Base-by-base conservation (phyloP, 2,113 vertebrate genomes). In the Podilymbus podiceps region DNA sequence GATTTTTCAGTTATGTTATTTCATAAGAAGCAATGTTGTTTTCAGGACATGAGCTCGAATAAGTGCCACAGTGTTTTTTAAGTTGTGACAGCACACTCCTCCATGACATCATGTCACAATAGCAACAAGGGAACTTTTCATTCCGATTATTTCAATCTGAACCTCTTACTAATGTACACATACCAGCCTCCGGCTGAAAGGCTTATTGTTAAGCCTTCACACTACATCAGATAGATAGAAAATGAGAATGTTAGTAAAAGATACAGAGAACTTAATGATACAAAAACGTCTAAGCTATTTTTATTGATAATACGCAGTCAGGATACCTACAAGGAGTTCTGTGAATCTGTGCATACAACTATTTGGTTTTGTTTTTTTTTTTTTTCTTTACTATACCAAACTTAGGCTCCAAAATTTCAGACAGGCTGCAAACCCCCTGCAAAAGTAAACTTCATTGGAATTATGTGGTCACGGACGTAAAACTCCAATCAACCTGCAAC, bases 51-150 rank as follows among this genome's bases (percentile, higher is more conserved):
- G 1, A 86, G 59, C 72, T 76, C 21, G 40, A 53, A 77, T 74
- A 81, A 84, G 47, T 15, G 35, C 59, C 60, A 52, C 60, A 68
- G 64, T 92, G 89, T 59, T 92, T 87, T 81, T 85, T 8, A 89
- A 86, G 18, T 59, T 55, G 31, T 86, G 84, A 71, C 75, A 92
- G 83, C n/a, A 63, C 16, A 7, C 75, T 92, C n/a, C 2, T 10
- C 50, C 63, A 42, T 84, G 86, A 71, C 84, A 92, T 92, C 88
- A 90, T 10, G 12, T 74, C 56, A 87, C 76, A 94, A 60, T 2
- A 89, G 35, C 52, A 94, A 91, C 80, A 95, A 91, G 90, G 40
- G 68, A 89, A 64, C 69, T 85, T 91, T 68, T 95, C 44, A 72
- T 85, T 81, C 56, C 33, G 30, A 15, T 67, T 77, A 71, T 27